phyloP scores from a whole-genome alignment of 2,113 vertebrate genomes.

The Melanerpes aurifrons region DNA sequence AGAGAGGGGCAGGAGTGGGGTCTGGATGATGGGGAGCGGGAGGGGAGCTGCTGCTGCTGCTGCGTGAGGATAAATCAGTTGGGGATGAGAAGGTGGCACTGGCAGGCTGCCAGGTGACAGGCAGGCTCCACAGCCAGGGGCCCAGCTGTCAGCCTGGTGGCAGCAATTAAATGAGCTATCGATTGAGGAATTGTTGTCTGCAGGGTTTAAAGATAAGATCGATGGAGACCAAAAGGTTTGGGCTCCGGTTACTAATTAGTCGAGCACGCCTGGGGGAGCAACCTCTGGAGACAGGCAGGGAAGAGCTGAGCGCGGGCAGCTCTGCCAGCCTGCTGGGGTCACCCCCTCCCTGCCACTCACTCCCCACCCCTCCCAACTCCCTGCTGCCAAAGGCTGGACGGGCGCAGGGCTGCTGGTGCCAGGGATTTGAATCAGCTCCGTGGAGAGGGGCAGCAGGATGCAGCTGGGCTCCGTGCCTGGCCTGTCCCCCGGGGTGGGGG shows the following conservation, averaged over 20 bases:
- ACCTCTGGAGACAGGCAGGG: not conserved
- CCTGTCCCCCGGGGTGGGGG: not conserved
- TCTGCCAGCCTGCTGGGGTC: not conserved
- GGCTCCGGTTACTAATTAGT: constrained; percentile 69
- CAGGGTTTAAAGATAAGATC: constrained; percentile 70
- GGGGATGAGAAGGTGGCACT: constrained; percentile 51
- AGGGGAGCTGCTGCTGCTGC: not conserved
- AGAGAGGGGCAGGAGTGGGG: not conserved
- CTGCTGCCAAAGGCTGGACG: not conserved
- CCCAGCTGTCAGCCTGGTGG: constrained; percentile 70
- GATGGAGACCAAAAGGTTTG: constrained; percentile 71
- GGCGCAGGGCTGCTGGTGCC: not conserved
- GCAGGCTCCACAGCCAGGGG: constrained; percentile 24
- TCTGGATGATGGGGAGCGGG: not conserved
- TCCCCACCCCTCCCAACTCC: accelerated
- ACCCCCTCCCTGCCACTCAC: not conserved
- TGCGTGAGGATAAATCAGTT: constrained; percentile 42
- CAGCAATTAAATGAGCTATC: constrained; percentile 74
- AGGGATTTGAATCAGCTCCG: not conserved
- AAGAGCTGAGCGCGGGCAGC: not conserved
- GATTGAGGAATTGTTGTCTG: constrained; percentile 74
- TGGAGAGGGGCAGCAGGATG: accelerated
- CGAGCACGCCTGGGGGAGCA: constrained; percentile 9
- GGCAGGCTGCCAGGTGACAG: constrained; percentile 55
- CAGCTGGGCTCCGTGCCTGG: no score